Base-by-base conservation (phyloP, 2,113 vertebrate species). In the Machaerirhynchus nigripectus region DNA sequence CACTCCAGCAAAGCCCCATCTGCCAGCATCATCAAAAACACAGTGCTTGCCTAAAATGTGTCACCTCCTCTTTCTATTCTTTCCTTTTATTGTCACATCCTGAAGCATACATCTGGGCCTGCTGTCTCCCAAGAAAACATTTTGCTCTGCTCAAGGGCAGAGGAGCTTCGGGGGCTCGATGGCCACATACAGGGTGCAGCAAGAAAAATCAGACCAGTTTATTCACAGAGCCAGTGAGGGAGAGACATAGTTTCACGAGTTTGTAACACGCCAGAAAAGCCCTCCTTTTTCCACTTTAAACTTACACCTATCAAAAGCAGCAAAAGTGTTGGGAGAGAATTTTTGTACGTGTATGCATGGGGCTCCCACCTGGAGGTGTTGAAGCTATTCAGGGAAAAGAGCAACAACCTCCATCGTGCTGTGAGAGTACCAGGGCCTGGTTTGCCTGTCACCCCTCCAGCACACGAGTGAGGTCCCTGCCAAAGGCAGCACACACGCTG, bases 91-190 rank as follows among this genome's bases (percentile, higher is more conserved):
- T 52, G 2, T 93, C 75, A 94, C 28, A 90, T 93, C 22, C 68
- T 69, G 42, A 88, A 77, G 47, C 3, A 8, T 3, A 50, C 82
- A 91, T 50, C 89, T 74, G 78, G 53, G 57, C 67, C 78, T 44
- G 78, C 42, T 69, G 73, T 28, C 94, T 82, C 1, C 0, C 13
- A 84, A 77, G 67, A 46, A 71, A 23, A 27, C 11, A 28, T 50
- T 87, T 46, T 60, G 15, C 21, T 11, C 52, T 19, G 49, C 84
- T 80, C 75, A 65, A 77, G 46, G 75, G 55, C 87, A 87, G 68
- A 59, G 0, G 4, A 93, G 52, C 11, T 74, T 77, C 0, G 0
- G 69, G 17, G 20, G 14, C 13, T 81, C 0, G 0, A 56, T 8
- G 57, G 61, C 42, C 27, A 82, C 85, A 82, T 46, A 42, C n/a